Evolutionary conservation across 2,888 invertebrate genomes (phyloP), one percentile per base, ranked within the genome.

Genomic region (Epinotia brunnichana): DNA sequence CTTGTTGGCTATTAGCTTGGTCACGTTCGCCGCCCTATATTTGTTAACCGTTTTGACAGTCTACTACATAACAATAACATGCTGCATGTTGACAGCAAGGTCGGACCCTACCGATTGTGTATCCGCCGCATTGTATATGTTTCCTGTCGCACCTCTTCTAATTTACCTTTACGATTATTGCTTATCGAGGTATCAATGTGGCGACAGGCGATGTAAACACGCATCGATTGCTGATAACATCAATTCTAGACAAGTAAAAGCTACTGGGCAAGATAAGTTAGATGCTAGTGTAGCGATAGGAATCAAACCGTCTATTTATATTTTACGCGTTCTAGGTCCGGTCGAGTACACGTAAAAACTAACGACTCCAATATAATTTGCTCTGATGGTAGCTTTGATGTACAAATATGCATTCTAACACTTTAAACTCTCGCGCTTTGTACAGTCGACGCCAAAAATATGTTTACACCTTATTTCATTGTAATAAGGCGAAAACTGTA

Each of bases 121-220:
- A 88, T 91, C 91, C 90, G 91, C 83, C 79, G 84, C 83, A 90
- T 90, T 90, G 88, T 89, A 77, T 79, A 73, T 76, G 79, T 81
- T 87, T 91, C 91, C 91, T 86, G 89, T 87, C 87, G 78, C 87
- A 83, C 87, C 87, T 87, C 82, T 80, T 84, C 86, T 90, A 84
- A 87, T 87, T 84, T 82, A 85, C 81, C 83, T 87, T 89, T 85
- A 90, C 86, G 86, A 88, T 86, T 85, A 85, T 85, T 83, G 81
- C 82, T 82, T 84, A 80, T 83, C 78, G 79, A 80, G 82, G 73
- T 79, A 80, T 73, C 73, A 44, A 74, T 64, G 51, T 29, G 57
- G 35, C 57, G 62, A 73, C 68, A 62, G 57, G 29, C 56, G 62
- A 68, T 68, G 72, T 68, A 72, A 72, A 72, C 72, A 72, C 59